Evolutionary conservation across 1,140 invertebrate genomes (phyloP), one percentile per base, ranked within the genome.

Genomic region (Zaprionus africanus): DNA sequence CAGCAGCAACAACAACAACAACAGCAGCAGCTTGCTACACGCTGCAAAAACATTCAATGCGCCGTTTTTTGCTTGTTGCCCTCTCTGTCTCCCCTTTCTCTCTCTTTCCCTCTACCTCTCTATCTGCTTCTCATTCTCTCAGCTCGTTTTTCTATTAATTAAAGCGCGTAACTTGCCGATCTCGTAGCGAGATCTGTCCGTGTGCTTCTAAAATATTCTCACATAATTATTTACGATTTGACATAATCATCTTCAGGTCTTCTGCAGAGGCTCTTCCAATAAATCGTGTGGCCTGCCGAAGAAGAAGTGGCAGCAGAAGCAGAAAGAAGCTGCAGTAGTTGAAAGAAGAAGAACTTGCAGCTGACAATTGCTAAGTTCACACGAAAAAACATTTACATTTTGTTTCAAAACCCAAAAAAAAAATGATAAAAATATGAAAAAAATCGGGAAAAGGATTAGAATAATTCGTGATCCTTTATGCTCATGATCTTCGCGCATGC

Each of bases 161-260:
- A 87, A 87, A 88, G 81, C 64, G 62, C 72, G 46, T 70, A 73
- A 61, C 46, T 51, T 19, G 46, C 46, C 46, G 59, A 41, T 61
- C 36, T 61, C 22, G 59, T n/a, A 17, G 41, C n/a, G 41, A 28
- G 41, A 43, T n/a, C 38, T 54, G 62, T 57, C 68, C 36, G 36
- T 12, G 77, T 19, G 78, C 15, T 15, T 46, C 41, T 90, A 81
- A 91, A 91, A 91, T 91, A 91, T 91, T 91, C 88, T 91, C 88
- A 91, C 88, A 91, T 91, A 91, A 91, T 91, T 91, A 91, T 91
- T 91, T 91, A 91, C 88, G 88, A 91, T 91, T 91, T 88, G 85
- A 88, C 85, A 88, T 88, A 88, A 88, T 88, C 85, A 88, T 85
- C 85, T 85, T 69, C 78, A 54, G 70, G 76, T 31, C 22, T 13